Percentiles rank a stretch among this genome's conserved stretches.
phyloP scores from a whole-genome alignment of 2,113 vertebrate species.

The Pseudorhombus dupliciocellatus region DNA sequence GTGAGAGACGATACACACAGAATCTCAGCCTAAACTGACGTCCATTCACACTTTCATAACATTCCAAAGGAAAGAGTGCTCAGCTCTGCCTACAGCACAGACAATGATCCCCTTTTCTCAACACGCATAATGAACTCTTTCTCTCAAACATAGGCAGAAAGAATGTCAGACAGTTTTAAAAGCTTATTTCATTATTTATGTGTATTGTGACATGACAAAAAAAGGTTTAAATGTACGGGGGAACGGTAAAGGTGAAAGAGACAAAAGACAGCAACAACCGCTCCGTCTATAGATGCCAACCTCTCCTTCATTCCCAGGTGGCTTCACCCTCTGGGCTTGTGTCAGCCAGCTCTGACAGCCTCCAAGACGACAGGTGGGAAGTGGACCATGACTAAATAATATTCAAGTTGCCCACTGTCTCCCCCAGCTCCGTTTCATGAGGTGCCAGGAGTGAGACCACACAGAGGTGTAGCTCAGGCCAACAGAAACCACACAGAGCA shows the following conservation, averaged over 20 bases:
- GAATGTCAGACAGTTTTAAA: background rate
- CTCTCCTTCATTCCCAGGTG: slow-evolving; percentile 47
- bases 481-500: slow-evolving; percentile 38
- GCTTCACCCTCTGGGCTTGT: slow-evolving; percentile 43
- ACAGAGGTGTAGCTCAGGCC: slow-evolving; percentile 41
- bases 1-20: background rate
- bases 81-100: slow-evolving; percentile 47
- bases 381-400: slow-evolving; percentile 69
- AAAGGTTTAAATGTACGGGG: background rate
- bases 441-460: slow-evolving; percentile 49
- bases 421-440: slow-evolving; percentile 38
- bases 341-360: slow-evolving; percentile 58
- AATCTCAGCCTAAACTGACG: slow-evolving; percentile 49
- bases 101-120: slow-evolving; percentile 70
- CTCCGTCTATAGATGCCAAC: slow-evolving; percentile 30
- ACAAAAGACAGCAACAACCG: slow-evolving; percentile 23
- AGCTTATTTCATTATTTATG: background rate
- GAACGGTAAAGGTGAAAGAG: slow-evolving; percentile 13
- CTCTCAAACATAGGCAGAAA: slow-evolving; percentile 11
- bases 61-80: slow-evolving; percentile 56
- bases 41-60: slow-evolving; percentile 70
- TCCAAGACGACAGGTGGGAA: slow-evolving; percentile 49
- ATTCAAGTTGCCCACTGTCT: slow-evolving; percentile 53
- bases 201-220: background rate
- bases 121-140: slow-evolving; percentile 52